A percentile compares a stretch with the other conserved stretches of the same genome.
Conservation (phyloP, 23 tunicate genomes). For the Styela plicata region DNA sequence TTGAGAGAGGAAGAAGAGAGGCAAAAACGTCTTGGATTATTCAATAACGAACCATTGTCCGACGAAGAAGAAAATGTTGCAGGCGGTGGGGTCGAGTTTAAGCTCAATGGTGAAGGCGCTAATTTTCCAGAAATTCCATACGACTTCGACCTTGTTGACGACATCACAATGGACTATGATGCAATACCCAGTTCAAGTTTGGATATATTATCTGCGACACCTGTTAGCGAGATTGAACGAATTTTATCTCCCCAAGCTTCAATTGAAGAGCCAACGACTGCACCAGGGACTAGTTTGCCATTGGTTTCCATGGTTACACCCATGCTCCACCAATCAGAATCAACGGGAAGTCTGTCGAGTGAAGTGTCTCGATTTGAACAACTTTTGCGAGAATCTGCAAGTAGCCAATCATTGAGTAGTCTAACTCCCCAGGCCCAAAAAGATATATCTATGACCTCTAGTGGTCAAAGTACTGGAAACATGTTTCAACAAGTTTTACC, state of each 20-base stretch:
- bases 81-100: neutral
- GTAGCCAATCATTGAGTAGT: neutral
- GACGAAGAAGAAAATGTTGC: neutral
- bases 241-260: neutral
- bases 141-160: slow-evolving; percentile 6
- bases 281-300: neutral
- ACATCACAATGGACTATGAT: slow-evolving; percentile 8
- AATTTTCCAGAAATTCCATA: slow-evolving; percentile 9
- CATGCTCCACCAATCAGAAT: neutral
- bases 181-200: slow-evolving; percentile 20
- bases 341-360: neutral
- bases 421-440: neutral
- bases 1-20: slow-evolving; percentile 68
- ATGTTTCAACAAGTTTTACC: neutral
- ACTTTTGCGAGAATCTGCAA: neutral
- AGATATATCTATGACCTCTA: neutral
- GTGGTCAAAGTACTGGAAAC: neutral
- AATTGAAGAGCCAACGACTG: neutral
- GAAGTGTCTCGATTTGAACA: neutral
- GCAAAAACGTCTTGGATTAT: slow-evolving; percentile 49
- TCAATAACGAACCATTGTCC: slow-evolving; percentile 9
- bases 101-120: neutral
- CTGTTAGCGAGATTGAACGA: neutral
- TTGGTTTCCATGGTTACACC: neutral
- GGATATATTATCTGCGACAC: neutral